Percentiles rank a stretch among this genome's conserved stretches.
These are phyloP conservation scores for Seriola quinqueradiata DNA, from an alignment of 2,113 vertebrate genomes.

Conservation along the genomic window DNA sequence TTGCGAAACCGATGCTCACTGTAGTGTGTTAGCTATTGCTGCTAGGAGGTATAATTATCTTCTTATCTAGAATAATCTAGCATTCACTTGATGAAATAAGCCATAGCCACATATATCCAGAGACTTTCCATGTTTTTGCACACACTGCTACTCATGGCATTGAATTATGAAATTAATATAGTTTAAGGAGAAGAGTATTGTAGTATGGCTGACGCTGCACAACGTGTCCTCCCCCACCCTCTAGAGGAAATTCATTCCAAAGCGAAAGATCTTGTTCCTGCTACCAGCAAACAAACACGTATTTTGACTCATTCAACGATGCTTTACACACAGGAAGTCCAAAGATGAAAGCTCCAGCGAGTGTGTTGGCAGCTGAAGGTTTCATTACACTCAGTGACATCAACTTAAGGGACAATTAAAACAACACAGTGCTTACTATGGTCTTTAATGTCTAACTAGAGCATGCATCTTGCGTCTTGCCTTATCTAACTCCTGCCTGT, in stretches of 20 bases:
- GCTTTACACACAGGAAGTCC: slow-evolving; percentile 42
- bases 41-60: slow-evolving; percentile 46
- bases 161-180: slow-evolving; percentile 56
- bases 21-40: slow-evolving; percentile 62
- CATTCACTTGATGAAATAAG: slow-evolving; percentile 67
- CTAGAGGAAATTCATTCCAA: slow-evolving; percentile 26
- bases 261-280: slow-evolving; percentile 22
- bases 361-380: slow-evolving; percentile 31
- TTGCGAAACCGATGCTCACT: slow-evolving; percentile 40
- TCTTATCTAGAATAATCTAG: slow-evolving; percentile 63
- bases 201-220: slow-evolving; percentile 37
- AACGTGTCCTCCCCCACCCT: slow-evolving; percentile 20
- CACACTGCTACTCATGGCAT: slow-evolving; percentile 69
- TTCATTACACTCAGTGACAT: slow-evolving; percentile 21
- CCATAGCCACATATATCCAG: slow-evolving; percentile 65
- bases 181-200: slow-evolving; percentile 28
- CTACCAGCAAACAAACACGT: slow-evolving; percentile 39
- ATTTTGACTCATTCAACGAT: slow-evolving; percentile 1
- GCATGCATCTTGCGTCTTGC: slow-evolving; percentile 26
- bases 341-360: slow-evolving; percentile 42
- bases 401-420: slow-evolving; percentile 21
- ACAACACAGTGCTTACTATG: slow-evolving; percentile 1
- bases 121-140: slow-evolving; percentile 68
- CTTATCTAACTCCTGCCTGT: slow-evolving; percentile 33
- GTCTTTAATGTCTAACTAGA: slow-evolving; percentile 52